phyloP scores from a whole-genome alignment of 2,113 vertebrate genomes.

The Istiophorus platypterus region DNA sequence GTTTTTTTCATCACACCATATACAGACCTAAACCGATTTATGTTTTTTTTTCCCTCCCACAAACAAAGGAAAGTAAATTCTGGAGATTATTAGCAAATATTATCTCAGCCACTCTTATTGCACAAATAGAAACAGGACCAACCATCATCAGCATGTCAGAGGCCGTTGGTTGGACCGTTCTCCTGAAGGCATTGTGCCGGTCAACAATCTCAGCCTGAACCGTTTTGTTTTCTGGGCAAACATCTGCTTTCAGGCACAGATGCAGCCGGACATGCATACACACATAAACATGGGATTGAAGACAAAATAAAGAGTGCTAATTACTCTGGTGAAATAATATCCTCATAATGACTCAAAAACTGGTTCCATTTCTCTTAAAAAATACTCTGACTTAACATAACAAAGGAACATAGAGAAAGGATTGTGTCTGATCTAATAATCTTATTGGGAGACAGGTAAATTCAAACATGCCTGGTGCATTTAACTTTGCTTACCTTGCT shows the following conservation, averaged over 20 bases:
- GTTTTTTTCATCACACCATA: neutral
- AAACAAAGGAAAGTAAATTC: neutral
- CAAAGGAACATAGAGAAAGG: conserved; percentile 32
- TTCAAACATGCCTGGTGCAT: neutral
- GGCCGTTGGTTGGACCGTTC: conserved; percentile 66
- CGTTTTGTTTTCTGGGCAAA: conserved; percentile 50
- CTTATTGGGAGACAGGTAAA: conserved; percentile 16
- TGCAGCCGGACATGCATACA: conserved; percentile 2
- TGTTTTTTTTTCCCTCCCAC: neutral
- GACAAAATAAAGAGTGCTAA: conserved; percentile 37
- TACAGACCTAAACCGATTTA: neutral
- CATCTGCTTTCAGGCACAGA: conserved; percentile 27
- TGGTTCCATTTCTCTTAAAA: conserved; percentile 60
- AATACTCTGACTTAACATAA: conserved; percentile 26
- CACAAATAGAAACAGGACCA: neutral
- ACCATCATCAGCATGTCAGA: conserved; percentile 83
- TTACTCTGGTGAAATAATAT: conserved; percentile 37
- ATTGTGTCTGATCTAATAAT: conserved; percentile 44
- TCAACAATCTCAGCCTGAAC: conserved; percentile 77
- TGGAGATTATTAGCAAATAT: neutral
- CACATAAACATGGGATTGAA: conserved; percentile 49
- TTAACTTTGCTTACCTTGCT: conserved; percentile 72
- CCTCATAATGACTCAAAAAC: conserved; percentile 43
- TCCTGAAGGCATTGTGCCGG: conserved; percentile 75
- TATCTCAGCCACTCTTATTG: neutral